These are phyloP conservation scores for Alligator sinensis DNA, from an alignment of 2,113 vertebrate genomes.

Conservation along the genomic window DNA sequence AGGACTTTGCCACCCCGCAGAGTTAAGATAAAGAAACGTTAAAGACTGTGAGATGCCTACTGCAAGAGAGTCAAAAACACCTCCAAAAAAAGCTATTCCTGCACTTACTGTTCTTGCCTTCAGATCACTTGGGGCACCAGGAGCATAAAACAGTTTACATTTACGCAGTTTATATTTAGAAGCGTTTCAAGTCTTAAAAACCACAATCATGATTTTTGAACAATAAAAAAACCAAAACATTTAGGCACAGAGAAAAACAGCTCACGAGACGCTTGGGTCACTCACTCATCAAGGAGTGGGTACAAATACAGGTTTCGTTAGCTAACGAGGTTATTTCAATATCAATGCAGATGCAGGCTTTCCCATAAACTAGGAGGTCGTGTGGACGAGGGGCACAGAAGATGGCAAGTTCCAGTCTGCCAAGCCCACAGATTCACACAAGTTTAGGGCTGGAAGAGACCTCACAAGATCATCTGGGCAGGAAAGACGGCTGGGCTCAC, in stretches of 20 bases:
- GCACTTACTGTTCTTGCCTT: not conserved
- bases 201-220: not conserved
- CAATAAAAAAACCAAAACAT: not conserved
- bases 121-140: fast-evolving
- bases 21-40: not conserved
- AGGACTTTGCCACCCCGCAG: not conserved
- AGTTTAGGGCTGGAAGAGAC: no score
- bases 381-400: fast-evolving
- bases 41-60: not conserved
- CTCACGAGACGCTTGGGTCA: not conserved
- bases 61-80: not conserved
- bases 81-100: not conserved
- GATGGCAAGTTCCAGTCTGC: not conserved
- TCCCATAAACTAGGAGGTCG: fast-evolving
- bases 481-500: no score
- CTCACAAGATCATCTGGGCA: no score
- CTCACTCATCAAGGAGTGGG: fast-evolving
- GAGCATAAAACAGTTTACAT: fast-evolving
- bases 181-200: not conserved
- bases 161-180: not conserved
- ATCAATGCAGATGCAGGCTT: fast-evolving
- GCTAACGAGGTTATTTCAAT: fast-evolving
- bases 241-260: not conserved
- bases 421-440: not conserved
- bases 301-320: not conserved